These are phyloP conservation scores for Tor tambroides DNA, from an alignment of 2,113 vertebrate genomes.

Conservation along the genomic window DNA sequence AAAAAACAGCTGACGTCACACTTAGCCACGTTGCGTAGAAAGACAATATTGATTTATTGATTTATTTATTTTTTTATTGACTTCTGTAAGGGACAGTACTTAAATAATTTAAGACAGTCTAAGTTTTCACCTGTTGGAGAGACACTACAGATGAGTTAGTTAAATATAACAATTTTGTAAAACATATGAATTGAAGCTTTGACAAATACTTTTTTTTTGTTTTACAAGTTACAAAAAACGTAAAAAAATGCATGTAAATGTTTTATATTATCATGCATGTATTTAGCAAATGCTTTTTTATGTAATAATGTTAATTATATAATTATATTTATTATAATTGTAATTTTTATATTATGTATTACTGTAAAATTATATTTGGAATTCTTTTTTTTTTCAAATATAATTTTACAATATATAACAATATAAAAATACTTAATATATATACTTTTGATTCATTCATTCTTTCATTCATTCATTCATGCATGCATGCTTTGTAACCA, in stretches of 20 bases:
- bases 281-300: background rate
- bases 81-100: no score
- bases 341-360: background rate
- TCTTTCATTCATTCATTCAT: no score
- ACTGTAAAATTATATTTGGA: background rate
- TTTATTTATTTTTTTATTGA: background rate
- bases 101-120: no score
- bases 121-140: background rate
- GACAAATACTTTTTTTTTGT: no score
- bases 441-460: no score
- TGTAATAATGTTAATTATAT: background rate
- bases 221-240: background rate
- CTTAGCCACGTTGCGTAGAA: background rate
- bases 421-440: no score
- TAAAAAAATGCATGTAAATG: background rate
- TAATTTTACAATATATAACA: no score
- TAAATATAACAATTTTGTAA: no score
- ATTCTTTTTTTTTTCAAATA: no score
- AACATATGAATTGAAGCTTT: no score
- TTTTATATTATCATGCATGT: background rate
- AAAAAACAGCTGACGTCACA: background rate
- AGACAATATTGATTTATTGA: background rate
- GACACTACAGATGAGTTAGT: background rate
- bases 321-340: background rate
- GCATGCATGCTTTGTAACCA: no score